phyloP scores from a whole-genome alignment of 1,140 invertebrate species.

The Pissodes strobi region DNA sequence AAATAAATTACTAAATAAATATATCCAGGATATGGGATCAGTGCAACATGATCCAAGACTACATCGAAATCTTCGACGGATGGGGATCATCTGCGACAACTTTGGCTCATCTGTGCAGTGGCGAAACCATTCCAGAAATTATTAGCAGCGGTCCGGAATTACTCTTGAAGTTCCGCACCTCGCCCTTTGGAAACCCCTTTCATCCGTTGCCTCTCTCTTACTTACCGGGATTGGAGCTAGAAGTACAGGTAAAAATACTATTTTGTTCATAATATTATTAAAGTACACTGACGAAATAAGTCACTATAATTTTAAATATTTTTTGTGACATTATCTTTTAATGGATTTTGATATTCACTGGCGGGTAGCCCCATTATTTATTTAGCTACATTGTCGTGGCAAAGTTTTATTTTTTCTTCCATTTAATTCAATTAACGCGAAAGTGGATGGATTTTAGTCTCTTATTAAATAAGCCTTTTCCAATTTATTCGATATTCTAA shows the following conservation, averaged over 20 bases:
- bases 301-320: no score
- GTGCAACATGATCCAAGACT: slow-evolving; percentile 80
- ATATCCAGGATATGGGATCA: slow-evolving; percentile 75
- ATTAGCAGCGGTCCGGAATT: slow-evolving; percentile 77
- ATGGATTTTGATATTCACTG: neutral
- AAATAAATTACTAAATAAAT: neutral
- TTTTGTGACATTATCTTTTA: neutral
- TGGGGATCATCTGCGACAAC: slow-evolving; percentile 72
- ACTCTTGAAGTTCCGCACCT: slow-evolving; percentile 81
- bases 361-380: no score
- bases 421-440: no score
- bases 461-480: neutral
- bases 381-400: no score
- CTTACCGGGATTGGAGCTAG: slow-evolving; percentile 78
- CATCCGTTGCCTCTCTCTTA: slow-evolving; percentile 77
- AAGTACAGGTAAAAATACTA: slow-evolving; percentile 74
- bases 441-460: no score
- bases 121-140: slow-evolving; percentile 79
- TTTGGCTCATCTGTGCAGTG: slow-evolving; percentile 79
- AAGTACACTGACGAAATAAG: no score
- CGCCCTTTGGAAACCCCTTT: slow-evolving; percentile 79
- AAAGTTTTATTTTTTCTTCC: no score
- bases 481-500: neutral
- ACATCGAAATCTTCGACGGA: slow-evolving; percentile 81
- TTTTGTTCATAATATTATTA: no score